These are phyloP conservation scores for Hyperoodon ampullatus DNA, from an alignment of 2,113 vertebrate species.

Conservation along the genomic window DNA sequence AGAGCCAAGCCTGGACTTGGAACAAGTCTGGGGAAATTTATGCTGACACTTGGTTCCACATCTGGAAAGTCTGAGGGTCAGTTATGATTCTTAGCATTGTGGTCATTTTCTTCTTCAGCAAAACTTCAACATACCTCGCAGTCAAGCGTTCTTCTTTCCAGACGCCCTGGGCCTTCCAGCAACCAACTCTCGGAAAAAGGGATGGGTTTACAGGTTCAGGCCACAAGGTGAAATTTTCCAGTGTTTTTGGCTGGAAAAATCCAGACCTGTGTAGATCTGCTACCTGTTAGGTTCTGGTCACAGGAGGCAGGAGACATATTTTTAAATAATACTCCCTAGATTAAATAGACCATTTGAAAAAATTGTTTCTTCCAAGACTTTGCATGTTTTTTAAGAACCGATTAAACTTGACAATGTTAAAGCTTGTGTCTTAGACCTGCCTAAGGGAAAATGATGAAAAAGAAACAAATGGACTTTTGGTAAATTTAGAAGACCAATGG, in stretches of 20 bases:
- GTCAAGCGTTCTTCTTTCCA: slow-evolving; percentile 74
- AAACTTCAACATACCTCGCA: slow-evolving; percentile 73
- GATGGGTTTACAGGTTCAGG: slow-evolving; percentile 42
- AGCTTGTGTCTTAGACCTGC: background rate
- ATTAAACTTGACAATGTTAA: slow-evolving; percentile 52
- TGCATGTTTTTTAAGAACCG: slow-evolving; percentile 8
- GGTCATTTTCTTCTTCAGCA: slow-evolving; percentile 76
- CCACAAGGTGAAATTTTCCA: slow-evolving; percentile 62
- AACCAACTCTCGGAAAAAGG: slow-evolving; percentile 48
- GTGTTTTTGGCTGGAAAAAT: slow-evolving; percentile 38
- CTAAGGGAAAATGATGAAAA: slow-evolving; percentile 33
- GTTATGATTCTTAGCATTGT: slow-evolving; percentile 70
- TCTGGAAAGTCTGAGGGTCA: slow-evolving; percentile 84
- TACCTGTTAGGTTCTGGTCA: slow-evolving; percentile 48
- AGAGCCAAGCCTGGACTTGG: slow-evolving; percentile 53
- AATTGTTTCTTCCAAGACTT: background rate
- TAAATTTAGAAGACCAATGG: slow-evolving; percentile 31
- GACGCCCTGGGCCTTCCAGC: slow-evolving; percentile 61
- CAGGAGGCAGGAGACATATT: slow-evolving; percentile 53
- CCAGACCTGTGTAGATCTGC: background rate
- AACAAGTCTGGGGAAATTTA: slow-evolving; percentile 76
- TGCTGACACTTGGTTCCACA: slow-evolving; percentile 74
- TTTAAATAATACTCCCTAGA: slow-evolving; percentile 24
- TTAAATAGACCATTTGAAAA: background rate
- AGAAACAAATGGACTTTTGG: slow-evolving; percentile 52